Percentiles rank a stretch among this genome's conserved stretches.
These are phyloP conservation scores for Gymnothorax reevesii DNA, from an alignment of 2,797 vertebrate genomes.

Conservation along the genomic window DNA sequence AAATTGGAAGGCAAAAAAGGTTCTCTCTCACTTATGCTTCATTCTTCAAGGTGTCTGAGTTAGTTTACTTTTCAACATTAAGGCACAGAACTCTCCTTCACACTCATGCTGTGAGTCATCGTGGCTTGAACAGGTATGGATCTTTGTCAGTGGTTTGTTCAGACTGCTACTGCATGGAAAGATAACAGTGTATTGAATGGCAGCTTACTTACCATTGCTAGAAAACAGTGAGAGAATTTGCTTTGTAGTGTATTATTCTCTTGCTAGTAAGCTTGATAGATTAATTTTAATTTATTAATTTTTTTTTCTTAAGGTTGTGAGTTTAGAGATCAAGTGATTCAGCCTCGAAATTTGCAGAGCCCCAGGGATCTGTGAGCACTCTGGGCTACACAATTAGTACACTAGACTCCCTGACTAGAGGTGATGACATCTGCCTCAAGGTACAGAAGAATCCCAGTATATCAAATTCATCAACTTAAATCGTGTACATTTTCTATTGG, in stretches of 20 bases:
- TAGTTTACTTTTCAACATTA: neutral
- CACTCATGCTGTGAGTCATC: no score
- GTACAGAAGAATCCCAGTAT: neutral
- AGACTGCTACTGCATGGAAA: no score
- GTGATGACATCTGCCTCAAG: neutral
- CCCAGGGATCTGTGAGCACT: neutral
- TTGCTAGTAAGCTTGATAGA: no score
- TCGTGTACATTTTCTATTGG: neutral
- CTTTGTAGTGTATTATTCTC: no score
- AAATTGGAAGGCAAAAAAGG: neutral
- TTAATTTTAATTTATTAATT: no score
- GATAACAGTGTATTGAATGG: no score
- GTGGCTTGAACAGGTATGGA: no score
- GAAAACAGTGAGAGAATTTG: no score
- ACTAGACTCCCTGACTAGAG: neutral
- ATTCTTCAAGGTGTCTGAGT: neutral
- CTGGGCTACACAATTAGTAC: neutral
- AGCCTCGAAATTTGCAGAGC: neutral
- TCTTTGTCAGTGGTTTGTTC: no score
- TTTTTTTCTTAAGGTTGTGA: neutral
- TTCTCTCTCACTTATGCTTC: neutral
- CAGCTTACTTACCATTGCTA: no score
- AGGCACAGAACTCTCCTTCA: no score
- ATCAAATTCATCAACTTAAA: no score
- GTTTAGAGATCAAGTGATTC: neutral